Conservation (phyloP, 2,888 invertebrate genomes). For the Stratiomys singularior region DNA sequence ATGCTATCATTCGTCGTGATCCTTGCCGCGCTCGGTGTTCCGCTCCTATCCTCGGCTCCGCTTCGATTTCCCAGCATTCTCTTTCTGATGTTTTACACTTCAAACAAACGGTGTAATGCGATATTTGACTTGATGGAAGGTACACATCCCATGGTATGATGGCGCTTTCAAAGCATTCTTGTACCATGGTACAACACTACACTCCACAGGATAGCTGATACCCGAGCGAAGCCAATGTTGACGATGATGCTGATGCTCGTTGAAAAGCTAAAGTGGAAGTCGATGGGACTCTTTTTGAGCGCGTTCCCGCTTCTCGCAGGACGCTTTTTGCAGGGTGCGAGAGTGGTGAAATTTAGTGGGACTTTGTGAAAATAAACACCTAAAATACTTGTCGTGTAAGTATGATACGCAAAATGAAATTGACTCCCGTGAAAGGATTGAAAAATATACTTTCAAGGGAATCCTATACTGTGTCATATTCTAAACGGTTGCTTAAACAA, state of each 20-base stretch:
- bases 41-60: neutral
- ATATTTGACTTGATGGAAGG: conserved; percentile 45
- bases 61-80: neutral
- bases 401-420: conserved; percentile 21
- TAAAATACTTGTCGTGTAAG: conserved; percentile 17
- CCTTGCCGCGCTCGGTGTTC: neutral
- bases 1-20: neutral
- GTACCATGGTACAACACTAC: conserved; percentile 5
- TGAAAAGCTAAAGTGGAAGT: conserved; percentile 36
- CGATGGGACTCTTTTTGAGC: neutral
- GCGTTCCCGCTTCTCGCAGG: neutral
- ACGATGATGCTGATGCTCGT: neutral
- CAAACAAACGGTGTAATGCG: conserved; percentile 45
- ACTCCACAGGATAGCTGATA: conserved; percentile 12
- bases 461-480: neutral
- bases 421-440: conserved; percentile 31
- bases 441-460: neutral
- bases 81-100: conserved; percentile 38
- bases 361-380: conserved; percentile 46
- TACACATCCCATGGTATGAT: neutral
- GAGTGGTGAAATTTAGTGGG: conserved; percentile 1
- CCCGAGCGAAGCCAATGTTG: conserved; percentile 11
- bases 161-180: conserved; percentile 19
- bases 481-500: conserved; percentile 15
- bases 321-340: neutral